Conservation (phyloP, 2,113 vertebrate species). For the Balaenoptera acutorostrata region DNA sequence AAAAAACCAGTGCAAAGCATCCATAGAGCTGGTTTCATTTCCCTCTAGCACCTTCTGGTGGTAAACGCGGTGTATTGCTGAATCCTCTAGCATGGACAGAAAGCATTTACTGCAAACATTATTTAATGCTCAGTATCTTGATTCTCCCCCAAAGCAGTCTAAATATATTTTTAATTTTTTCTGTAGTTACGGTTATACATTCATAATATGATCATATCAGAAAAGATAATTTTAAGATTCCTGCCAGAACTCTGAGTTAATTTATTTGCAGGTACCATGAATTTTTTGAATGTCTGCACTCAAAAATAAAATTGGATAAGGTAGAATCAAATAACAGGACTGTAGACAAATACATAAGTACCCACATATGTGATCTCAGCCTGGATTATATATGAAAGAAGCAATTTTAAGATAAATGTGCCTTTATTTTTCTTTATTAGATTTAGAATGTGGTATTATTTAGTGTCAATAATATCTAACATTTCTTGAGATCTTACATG, state of each 20-base stretch:
- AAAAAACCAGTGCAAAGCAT: background rate
- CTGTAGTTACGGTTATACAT: background rate
- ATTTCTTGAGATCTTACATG: background rate
- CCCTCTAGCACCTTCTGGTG: conserved; percentile 58
- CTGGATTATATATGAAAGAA: background rate
- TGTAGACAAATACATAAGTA: background rate
- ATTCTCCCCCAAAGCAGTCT: background rate
- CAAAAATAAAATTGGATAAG: background rate
- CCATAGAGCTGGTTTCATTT: background rate
- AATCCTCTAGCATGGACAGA: background rate
- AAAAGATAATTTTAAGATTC: background rate
- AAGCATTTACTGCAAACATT: background rate
- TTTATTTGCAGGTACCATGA: background rate
- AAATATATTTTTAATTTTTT: background rate
- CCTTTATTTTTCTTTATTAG: background rate
- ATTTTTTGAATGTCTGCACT: background rate
- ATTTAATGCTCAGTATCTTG: background rate
- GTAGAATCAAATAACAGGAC: background rate
- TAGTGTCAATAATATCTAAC: background rate
- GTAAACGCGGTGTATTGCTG: background rate
- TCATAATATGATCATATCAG: background rate
- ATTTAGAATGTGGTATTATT: background rate
- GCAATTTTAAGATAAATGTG: background rate
- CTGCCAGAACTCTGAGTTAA: background rate
- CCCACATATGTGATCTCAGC: background rate